Evolutionary conservation across 2,888 invertebrate species (phyloP), one percentile per base, ranked within the genome.

Genomic region (Agrochola litura): DNA sequence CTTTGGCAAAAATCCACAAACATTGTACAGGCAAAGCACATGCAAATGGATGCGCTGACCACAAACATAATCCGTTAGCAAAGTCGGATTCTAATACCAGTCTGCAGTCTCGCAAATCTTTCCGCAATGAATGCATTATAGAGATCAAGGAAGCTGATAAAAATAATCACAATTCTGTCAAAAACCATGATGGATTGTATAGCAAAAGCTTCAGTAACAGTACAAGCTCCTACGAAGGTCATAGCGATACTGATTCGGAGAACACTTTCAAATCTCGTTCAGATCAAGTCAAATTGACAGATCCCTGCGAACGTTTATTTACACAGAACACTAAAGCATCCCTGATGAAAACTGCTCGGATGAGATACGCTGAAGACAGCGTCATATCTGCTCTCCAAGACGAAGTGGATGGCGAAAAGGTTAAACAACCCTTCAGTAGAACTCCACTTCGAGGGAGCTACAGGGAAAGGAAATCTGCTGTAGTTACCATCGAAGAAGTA

Each of bases 1-100:
- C 97, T 71, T 93, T 97, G 82, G 97, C 97, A 86, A 97, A 97
- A 90, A 97, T 97, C 79, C 98, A 98, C 92, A 97, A 97, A 89
- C 97, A 97, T 73, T 98, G 98, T 92, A 98, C 97, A 54, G 98
- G 98, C 52, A 97, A 98, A 90, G 97, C 98, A 1, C 98, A 98
- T 91, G 98, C 98, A 19, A 97, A 98, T 87, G 98, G 98, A 69
- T 97, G 97, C 88, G 94, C 95, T 6, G 97, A 97, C 86, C 95
- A 96, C 71, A 94, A 95, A 86, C 94, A 95, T 76, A 94, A 95
- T 86, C 93, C 94, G 69, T 93, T 97, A 22, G 92, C 94, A 22
- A 97, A 96, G 91, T 96, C 96, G 2, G 97, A 96, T 85, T 96
- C 97, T 8, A 96, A 94, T 90, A 92, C 94, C 71, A 95, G 96